phyloP scores from a whole-genome alignment of 1,140 invertebrate genomes.

The Pentalonia nigronervosa region DNA sequence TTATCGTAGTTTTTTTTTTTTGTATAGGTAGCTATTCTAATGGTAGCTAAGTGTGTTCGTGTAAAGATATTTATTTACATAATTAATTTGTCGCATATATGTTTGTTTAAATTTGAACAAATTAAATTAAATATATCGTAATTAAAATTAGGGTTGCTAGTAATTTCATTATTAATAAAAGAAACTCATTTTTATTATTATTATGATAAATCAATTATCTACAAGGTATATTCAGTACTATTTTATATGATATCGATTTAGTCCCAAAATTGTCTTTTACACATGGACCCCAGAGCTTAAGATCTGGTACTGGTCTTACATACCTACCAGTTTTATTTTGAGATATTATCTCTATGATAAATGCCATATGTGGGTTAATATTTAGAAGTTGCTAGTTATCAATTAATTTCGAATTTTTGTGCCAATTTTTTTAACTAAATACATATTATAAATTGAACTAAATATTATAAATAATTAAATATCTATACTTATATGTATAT shows the following conservation, averaged over 20 bases:
- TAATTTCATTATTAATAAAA: not conserved
- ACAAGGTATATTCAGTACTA: not conserved
- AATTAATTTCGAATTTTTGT: no score
- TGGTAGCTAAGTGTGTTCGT: not conserved
- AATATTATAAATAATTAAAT: no score
- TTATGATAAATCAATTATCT: not conserved
- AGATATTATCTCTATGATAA: no score
- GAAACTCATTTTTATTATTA: not conserved
- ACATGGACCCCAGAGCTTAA: not conserved
- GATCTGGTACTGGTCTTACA: not conserved
- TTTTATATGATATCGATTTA: no score
- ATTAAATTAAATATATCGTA: slow-evolving; percentile 30
- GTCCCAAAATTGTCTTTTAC: not conserved
- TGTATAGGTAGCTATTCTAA: not conserved
- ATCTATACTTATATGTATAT: no score
- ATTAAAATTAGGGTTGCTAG: not conserved
- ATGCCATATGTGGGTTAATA: no score
- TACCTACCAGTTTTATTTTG: no score
- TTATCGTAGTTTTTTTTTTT: not conserved
- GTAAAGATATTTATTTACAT: not conserved
- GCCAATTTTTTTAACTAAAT: no score
- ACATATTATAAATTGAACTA: no score
- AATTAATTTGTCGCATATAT: not conserved
- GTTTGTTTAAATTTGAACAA: slow-evolving; percentile 15
- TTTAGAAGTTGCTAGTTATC: no score